Conservation (phyloP, 2,797 vertebrate species). For the Tadarida brasiliensis region DNA sequence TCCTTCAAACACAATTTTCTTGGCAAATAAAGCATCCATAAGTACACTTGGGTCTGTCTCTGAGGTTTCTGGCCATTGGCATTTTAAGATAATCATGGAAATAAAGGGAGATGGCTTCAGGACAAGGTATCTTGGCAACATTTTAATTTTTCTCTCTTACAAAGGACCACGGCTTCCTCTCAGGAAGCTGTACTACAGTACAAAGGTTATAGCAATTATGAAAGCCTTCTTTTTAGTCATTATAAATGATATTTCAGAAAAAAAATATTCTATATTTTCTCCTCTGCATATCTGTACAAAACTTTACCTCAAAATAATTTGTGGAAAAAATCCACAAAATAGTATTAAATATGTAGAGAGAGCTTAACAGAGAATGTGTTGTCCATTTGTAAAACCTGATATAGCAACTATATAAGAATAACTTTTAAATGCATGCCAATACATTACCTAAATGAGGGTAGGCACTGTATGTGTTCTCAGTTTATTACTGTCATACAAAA, state of each 20-base stretch:
- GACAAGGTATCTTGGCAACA: neutral
- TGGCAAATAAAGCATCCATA: neutral
- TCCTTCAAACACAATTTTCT: neutral
- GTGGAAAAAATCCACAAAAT: neutral
- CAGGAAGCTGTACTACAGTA: neutral
- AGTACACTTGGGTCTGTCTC: neutral
- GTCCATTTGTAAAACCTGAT: neutral
- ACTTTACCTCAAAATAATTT: neutral
- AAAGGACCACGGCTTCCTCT: slow-evolving; percentile 16
- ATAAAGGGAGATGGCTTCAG: slow-evolving; percentile 3
- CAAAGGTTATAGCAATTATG: neutral
- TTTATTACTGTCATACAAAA: neutral
- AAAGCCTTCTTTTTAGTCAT: neutral
- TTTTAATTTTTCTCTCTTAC: slow-evolving; percentile 18
- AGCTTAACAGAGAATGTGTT: neutral
- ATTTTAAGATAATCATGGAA: slow-evolving; percentile 68
- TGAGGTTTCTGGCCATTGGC: slow-evolving; percentile 45
- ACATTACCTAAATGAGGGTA: neutral
- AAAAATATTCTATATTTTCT: neutral
- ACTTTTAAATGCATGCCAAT: neutral
- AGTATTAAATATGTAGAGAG: neutral
- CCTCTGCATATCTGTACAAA: neutral
- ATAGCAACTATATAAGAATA: neutral
- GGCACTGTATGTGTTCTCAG: neutral
- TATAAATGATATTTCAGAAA: neutral